Conservation (phyloP, 1,140 invertebrate genomes). For the Akabosia matsudoensis region DNA sequence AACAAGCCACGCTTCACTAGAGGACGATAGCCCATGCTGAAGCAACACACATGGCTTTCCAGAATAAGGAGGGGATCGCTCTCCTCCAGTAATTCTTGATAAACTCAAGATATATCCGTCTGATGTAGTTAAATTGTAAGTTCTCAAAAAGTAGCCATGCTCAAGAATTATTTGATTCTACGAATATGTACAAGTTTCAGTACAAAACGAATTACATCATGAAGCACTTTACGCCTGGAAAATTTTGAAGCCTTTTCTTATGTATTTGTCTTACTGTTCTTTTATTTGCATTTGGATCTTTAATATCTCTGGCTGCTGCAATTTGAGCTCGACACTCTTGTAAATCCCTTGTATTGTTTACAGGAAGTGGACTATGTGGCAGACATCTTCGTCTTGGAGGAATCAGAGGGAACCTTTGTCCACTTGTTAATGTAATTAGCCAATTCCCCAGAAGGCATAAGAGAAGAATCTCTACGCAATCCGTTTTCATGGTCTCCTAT, state of each 20-base stretch:
- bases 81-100: background rate
- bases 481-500: too few relatives aligned
- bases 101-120: background rate
- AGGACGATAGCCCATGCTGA: background rate
- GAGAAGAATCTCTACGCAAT: too few relatives aligned
- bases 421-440: too few relatives aligned
- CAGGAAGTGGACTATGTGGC: background rate
- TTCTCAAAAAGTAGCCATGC: background rate
- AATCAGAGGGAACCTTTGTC: too few relatives aligned
- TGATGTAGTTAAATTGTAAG: background rate
- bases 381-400: background rate
- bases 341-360: background rate
- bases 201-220: too few relatives aligned
- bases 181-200: too few relatives aligned
- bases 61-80: background rate
- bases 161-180: background rate
- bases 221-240: too few relatives aligned
- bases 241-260: too few relatives aligned
- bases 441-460: too few relatives aligned
- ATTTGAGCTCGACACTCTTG: background rate
- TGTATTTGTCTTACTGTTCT: background rate
- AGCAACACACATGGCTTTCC: background rate
- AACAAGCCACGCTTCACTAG: background rate
- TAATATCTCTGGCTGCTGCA: background rate
- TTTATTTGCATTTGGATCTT: background rate